A percentile compares a stretch with the other conserved stretches of the same genome.
phyloP scores from a whole-genome alignment of 2,113 vertebrate genomes.

The Podilymbus podiceps region DNA sequence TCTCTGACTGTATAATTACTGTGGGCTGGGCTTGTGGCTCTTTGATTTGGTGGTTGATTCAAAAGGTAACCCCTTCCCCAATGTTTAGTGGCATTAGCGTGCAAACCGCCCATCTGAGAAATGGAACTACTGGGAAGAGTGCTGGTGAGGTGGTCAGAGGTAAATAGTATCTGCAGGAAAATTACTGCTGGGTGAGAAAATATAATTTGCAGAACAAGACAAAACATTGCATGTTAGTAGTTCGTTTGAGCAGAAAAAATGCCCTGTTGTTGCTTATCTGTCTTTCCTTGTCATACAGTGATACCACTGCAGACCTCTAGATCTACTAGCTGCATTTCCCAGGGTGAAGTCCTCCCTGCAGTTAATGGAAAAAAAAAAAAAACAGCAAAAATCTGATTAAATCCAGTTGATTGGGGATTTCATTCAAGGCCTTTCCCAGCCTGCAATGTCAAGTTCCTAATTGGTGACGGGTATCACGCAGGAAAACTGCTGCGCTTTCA shows the following conservation, averaged over 20 bases:
- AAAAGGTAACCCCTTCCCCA: background rate
- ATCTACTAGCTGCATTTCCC: background rate
- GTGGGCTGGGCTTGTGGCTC: background rate
- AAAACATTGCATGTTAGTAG: background rate
- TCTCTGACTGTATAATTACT: background rate
- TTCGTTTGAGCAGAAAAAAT: background rate
- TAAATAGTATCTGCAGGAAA: background rate
- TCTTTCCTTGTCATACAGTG: background rate
- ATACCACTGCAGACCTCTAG: background rate
- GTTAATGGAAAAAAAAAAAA: background rate
- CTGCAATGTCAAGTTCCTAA: background rate
- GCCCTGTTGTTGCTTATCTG: background rate
- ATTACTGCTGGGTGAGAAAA: background rate
- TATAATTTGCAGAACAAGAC: background rate
- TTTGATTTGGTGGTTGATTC: background rate
- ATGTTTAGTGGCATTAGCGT: background rate
- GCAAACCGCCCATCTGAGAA: background rate
- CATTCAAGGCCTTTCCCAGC: background rate
- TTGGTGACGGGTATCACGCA: background rate
- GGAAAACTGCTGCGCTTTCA: background rate
- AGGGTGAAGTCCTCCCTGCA: background rate
- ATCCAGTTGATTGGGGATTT: background rate
- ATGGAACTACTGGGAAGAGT: rapidly evolving
- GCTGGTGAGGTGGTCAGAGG: background rate
- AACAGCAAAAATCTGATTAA: background rate